phyloP scores from a whole-genome alignment of 1,140 invertebrate species.

The Telenomus remus region DNA sequence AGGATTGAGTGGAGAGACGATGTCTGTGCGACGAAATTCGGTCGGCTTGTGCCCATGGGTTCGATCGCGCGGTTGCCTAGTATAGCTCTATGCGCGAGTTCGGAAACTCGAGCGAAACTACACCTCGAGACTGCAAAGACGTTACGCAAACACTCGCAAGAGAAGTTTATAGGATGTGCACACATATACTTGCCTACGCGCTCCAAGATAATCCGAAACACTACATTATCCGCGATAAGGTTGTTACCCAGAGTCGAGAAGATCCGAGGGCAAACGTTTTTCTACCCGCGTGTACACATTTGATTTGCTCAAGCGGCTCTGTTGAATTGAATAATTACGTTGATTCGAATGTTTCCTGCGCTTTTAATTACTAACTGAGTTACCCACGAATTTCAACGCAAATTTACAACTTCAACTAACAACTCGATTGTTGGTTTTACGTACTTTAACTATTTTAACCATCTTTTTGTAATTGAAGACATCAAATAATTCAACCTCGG shows the following conservation, averaged over 20 bases:
- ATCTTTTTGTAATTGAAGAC: too few species aligned
- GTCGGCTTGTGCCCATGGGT: neutral
- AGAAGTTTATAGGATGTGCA: constrained; percentile 25
- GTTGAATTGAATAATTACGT: constrained; percentile 5
- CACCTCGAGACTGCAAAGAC: constrained; percentile 38
- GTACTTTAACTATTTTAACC: too few species aligned
- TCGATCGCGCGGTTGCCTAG: constrained; percentile 35
- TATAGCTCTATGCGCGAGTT: constrained; percentile 35
- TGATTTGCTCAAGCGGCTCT: constrained; percentile 12
- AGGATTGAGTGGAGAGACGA: too few species aligned
- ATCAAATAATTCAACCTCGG: too few species aligned
- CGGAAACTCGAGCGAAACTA: constrained; percentile 27
- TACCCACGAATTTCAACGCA: too few species aligned
- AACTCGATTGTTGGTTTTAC: neutral
- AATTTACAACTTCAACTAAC: too few species aligned
- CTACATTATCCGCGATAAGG: constrained; percentile 40
- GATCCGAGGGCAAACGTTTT: constrained; percentile 23
- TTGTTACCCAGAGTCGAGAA: constrained; percentile 25
- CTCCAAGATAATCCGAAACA: constrained; percentile 41
- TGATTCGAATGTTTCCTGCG: too few species aligned
- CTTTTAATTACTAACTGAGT: too few species aligned
- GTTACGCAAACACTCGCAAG: constrained; percentile 42
- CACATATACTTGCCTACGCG: constrained; percentile 5
- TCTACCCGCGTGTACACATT: constrained; percentile 13
- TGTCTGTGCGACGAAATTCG: too few species aligned